Conservation (phyloP, 2,888 invertebrate genomes). For the Eristalis tenax region DNA sequence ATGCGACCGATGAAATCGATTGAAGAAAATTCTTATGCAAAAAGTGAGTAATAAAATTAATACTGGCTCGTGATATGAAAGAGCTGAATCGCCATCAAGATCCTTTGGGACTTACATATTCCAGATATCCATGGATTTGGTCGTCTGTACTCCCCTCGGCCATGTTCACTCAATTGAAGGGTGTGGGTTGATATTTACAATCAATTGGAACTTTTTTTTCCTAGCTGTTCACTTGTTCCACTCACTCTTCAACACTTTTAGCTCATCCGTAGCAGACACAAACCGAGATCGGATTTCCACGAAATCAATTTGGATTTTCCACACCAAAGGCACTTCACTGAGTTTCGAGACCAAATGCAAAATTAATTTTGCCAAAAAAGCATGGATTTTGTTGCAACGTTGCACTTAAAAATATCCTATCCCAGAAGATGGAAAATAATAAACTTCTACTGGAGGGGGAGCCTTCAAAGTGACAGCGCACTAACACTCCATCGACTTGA, state of each 20-base stretch:
- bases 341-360: background rate
- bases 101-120: conserved; percentile 59
- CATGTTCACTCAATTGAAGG: conserved; percentile 42
- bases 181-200: conserved; percentile 33
- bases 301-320: background rate
- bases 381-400: conserved; percentile 27
- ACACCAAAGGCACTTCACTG: background rate
- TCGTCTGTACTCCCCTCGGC: conserved; percentile 64
- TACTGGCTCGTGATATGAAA: conserved; percentile 35
- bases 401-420: conserved; percentile 42
- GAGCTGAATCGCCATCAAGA: background rate
- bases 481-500: conserved; percentile 45
- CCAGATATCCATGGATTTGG: conserved; percentile 64
- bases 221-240: conserved; percentile 19
- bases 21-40: conserved; percentile 69
- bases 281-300: background rate
- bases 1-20: conserved; percentile 62
- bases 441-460: conserved; percentile 17
- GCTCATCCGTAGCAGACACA: conserved; percentile 5
- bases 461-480: conserved; percentile 56
- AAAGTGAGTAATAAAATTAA: conserved; percentile 65
- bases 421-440: conserved; percentile 32
- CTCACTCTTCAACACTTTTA: background rate
- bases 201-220: conserved; percentile 21
- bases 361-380: background rate